Percentiles rank a stretch among this genome's conserved stretches.
Conservation (phyloP, 2,113 vertebrate genomes). For the Cyanoliseus patagonus region DNA sequence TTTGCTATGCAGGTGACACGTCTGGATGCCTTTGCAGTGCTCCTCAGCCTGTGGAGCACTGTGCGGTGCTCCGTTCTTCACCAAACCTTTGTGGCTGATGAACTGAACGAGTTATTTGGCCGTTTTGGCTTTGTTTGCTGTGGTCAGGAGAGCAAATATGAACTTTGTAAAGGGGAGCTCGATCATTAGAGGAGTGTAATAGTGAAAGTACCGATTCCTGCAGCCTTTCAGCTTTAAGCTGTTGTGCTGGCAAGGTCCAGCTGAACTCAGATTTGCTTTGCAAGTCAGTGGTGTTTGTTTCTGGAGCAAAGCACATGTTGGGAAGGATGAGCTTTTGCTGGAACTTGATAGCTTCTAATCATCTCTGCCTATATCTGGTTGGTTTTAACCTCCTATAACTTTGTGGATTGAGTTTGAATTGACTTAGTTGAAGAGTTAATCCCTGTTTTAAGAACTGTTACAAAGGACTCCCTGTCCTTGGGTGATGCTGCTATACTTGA, state of each 20-base stretch:
- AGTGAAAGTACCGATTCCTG: neutral
- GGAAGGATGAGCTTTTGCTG: neutral
- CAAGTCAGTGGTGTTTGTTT: neutral
- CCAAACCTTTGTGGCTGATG: neutral
- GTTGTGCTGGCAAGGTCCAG: neutral
- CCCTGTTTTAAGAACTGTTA: neutral
- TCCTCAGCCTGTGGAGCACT: rapidly evolving
- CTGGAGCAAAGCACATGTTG: neutral
- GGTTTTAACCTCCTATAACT: neutral
- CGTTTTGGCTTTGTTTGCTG: neutral
- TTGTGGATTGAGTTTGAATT: rapidly evolving
- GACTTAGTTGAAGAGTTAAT: neutral
- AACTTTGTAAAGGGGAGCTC: constrained; percentile 25
- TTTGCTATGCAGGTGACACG: neutral
- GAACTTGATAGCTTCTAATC: neutral
- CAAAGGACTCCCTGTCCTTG: neutral
- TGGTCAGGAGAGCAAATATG: neutral
- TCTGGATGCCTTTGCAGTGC: neutral
- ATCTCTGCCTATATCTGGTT: neutral
- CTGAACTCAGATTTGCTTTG: neutral
- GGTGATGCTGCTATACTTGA: neutral
- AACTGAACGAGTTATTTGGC: neutral
- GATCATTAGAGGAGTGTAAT: neutral
- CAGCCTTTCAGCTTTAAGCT: neutral
- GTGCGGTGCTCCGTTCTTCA: rapidly evolving